Conservation (phyloP, 92 coral and sea anemone species). For the Porites divaricata region DNA sequence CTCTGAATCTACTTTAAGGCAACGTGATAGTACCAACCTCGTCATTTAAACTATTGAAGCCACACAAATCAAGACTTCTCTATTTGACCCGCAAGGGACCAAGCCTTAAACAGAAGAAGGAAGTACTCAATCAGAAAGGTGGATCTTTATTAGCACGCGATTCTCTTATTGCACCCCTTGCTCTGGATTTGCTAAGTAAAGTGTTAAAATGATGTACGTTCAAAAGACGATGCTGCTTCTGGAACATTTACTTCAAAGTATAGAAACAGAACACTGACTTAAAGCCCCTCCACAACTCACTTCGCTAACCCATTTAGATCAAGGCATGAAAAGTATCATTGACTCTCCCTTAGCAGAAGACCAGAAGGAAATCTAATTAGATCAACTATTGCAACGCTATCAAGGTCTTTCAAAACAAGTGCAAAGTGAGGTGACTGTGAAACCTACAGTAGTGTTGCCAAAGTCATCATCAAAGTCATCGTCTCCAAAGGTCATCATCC, state of each 20-base stretch:
- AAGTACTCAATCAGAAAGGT: conserved; percentile 22
- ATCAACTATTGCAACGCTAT: no score
- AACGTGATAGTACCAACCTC: not conserved
- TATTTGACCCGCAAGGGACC: not conserved
- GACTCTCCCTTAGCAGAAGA: not conserved
- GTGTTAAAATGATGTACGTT: not conserved
- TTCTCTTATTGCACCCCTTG: not conserved
- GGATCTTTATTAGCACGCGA: conserved; percentile 20
- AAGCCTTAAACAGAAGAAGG: conserved; percentile 1
- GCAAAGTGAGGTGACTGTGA: no score
- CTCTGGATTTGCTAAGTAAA: not conserved
- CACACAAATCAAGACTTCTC: conserved; percentile 1
- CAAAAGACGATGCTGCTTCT: not conserved
- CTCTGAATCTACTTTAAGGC: conserved; percentile 16
- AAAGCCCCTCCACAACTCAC: not conserved
- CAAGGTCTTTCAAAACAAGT: no score
- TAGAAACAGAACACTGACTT: conserved; percentile 18
- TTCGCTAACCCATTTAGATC: not conserved
- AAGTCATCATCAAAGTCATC: no score
- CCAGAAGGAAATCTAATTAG: no score
- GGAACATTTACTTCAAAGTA: not conserved
- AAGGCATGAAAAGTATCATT: not conserved
- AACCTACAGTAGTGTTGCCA: no score
- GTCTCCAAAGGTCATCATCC: no score
- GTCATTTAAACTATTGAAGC: conserved; percentile 25